Evolutionary conservation across 2,888 invertebrate species (phyloP).

Genomic region (Rhingia campestris): DNA sequence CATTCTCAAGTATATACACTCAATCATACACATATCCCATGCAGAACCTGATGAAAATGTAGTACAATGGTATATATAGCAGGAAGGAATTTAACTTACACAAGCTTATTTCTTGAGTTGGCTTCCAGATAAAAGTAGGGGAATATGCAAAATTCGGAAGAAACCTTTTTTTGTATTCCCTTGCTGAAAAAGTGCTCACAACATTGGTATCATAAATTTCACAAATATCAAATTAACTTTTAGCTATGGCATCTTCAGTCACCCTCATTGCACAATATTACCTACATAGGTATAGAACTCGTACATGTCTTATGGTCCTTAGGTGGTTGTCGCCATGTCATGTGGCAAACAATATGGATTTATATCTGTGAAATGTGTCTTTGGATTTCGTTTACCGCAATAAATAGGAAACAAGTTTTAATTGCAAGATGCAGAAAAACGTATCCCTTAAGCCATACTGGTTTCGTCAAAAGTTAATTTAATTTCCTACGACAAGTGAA

Average conservation of each 20-base stretch:
- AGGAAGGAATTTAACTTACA: constrained; percentile 33
- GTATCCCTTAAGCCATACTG: too few relatives aligned
- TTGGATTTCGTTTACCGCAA: too few relatives aligned
- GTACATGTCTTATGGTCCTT: background rate
- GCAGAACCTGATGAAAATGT: constrained; percentile 19
- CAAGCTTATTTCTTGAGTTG: constrained; percentile 20
- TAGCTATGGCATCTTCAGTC: background rate
- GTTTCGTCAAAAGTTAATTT: too few relatives aligned
- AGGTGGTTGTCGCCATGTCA: background rate
- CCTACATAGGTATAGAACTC: background rate
- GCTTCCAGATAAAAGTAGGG: constrained; percentile 19
- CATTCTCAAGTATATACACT: constrained; percentile 1
- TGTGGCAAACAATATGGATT: background rate
- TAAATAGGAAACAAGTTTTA: too few relatives aligned
- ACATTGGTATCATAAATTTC: constrained; percentile 37
- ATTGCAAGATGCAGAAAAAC: too few relatives aligned
- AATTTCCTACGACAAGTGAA: too few relatives aligned
- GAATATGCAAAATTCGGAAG: background rate
- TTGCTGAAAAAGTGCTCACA: background rate
- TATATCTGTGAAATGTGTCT: background rate
- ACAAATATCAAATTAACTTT: constrained; percentile 41
- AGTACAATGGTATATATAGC: constrained; percentile 9
- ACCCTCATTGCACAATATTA: background rate
- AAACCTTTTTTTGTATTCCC: constrained; percentile 4
- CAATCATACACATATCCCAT: background rate